These are phyloP conservation scores for Stigmatopora nigra DNA, from an alignment of 2,113 vertebrate species.

Conservation along the genomic window DNA sequence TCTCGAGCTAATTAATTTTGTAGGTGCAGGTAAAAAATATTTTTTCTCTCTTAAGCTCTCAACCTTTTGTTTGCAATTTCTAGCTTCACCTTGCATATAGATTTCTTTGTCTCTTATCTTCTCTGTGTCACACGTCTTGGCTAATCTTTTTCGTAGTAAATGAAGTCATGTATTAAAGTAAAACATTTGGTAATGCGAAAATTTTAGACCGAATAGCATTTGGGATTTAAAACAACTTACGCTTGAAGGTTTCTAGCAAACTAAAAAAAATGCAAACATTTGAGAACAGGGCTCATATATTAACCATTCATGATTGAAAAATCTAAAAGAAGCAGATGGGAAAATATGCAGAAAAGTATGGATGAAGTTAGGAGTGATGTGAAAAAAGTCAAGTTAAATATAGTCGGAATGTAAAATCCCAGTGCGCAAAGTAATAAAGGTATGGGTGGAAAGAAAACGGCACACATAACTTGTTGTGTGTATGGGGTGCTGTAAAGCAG, in stretches of 20 bases:
- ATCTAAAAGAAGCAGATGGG: too few relatives aligned
- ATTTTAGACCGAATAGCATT: not conserved
- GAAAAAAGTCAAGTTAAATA: not conserved
- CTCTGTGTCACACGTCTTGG: not conserved
- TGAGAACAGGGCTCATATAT: too few relatives aligned
- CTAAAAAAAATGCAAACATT: conserved; percentile 27
- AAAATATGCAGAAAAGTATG: too few relatives aligned
- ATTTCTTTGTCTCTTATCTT: not conserved
- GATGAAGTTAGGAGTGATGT: too few relatives aligned
- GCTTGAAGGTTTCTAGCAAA: conserved; percentile 22
- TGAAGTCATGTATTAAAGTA: not conserved
- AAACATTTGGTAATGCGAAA: conserved; percentile 15
- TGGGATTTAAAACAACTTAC: conserved; percentile 1
- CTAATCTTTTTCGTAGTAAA: conserved; percentile 11
- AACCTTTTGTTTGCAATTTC: not conserved
- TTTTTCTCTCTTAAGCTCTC: not conserved
- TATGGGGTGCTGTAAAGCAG: conserved; percentile 25
- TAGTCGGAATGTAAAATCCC: not conserved
- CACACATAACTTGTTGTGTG: not conserved
- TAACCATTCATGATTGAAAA: not conserved
- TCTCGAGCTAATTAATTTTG: too few relatives aligned
- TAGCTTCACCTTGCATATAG: not conserved
- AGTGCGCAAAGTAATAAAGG: not conserved
- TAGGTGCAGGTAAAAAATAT: too few relatives aligned
- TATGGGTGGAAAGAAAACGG: not conserved